Evolutionary conservation across 1,140 invertebrate genomes (phyloP).

Genomic region (Meteorus sp.): DNA sequence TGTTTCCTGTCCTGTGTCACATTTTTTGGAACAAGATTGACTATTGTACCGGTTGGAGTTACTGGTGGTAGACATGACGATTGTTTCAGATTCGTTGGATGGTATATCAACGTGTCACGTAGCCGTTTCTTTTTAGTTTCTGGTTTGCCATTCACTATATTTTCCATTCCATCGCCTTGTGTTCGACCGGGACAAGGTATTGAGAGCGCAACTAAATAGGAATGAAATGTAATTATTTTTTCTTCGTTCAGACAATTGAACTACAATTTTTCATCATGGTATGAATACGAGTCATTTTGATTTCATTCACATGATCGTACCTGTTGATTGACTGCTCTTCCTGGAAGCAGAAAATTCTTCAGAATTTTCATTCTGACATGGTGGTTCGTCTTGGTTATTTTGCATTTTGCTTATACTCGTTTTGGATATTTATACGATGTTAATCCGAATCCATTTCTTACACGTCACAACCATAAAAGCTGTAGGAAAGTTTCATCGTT

Average conservation of each 20-base stretch:
- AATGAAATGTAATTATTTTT: too few species aligned
- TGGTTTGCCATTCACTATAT: constrained; percentile 34
- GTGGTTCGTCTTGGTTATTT: not conserved
- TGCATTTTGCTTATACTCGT: not conserved
- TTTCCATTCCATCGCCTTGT: constrained; percentile 64
- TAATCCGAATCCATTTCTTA: too few species aligned
- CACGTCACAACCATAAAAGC: too few species aligned
- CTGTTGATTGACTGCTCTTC: constrained; percentile 21
- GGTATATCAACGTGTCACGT: constrained; percentile 55
- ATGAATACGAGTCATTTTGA: not conserved
- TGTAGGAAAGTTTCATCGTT: too few species aligned
- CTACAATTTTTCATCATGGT: too few species aligned
- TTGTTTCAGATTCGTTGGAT: constrained; percentile 55
- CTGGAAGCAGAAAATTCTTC: constrained; percentile 11
- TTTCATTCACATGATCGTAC: constrained; percentile 6
- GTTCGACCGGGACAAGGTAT: constrained; percentile 50
- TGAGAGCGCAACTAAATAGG: constrained; percentile 35
- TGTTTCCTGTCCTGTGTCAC: constrained; percentile 48
- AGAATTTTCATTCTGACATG: not conserved
- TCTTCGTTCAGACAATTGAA: too few species aligned
- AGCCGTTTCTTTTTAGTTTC: constrained; percentile 44
- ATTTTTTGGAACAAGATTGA: constrained; percentile 52
- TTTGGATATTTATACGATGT: too few species aligned
- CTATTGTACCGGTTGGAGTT: constrained; percentile 55
- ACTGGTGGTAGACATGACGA: constrained; percentile 48